Evolutionary conservation across 37 sponge, comb jelly and placozoan genomes (phyloP).

Genomic region (Theonella swinhoei): DNA sequence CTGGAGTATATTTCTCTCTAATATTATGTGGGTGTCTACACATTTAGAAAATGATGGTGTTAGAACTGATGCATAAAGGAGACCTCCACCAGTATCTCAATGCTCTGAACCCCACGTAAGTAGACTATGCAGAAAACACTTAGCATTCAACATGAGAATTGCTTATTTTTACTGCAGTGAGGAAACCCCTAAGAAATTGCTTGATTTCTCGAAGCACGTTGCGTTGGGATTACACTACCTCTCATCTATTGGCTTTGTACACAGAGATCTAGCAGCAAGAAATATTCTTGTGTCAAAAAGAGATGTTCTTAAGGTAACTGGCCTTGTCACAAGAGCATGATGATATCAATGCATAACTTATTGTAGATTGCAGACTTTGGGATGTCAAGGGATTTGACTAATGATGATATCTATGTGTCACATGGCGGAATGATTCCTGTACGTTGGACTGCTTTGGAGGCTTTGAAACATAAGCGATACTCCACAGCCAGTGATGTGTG

Average conservation of each 20-base stretch:
- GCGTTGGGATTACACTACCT: too few relatives aligned
- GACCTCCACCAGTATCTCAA: constrained; percentile 47
- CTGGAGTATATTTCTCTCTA: too few relatives aligned
- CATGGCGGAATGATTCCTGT: constrained; percentile 32
- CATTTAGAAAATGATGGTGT: constrained; percentile 50
- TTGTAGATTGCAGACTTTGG: constrained; percentile 62
- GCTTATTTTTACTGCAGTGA: too few relatives aligned
- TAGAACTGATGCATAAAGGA: constrained; percentile 61
- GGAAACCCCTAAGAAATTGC: too few relatives aligned
- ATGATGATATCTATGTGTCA: constrained; percentile 20
- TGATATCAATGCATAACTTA: too few relatives aligned
- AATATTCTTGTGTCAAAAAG: constrained; percentile 24
- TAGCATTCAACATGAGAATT: too few relatives aligned
- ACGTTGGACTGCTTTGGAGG: constrained; percentile 33
- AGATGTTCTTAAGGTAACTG: constrained; percentile 40
- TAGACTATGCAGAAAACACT: too few relatives aligned
- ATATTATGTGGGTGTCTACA: too few relatives aligned
- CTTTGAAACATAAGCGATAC: background rate
- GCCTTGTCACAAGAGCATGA: too few relatives aligned
- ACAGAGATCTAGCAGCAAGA: constrained; percentile 40
- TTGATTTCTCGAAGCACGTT: too few relatives aligned
- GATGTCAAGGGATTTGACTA: constrained; percentile 23
- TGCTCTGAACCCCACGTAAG: too few relatives aligned
- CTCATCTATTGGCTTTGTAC: too few relatives aligned
- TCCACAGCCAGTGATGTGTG: constrained; percentile 14